phyloP scores from a whole-genome alignment of 2,113 vertebrate genomes.

The Isurus oxyrinchus region DNA sequence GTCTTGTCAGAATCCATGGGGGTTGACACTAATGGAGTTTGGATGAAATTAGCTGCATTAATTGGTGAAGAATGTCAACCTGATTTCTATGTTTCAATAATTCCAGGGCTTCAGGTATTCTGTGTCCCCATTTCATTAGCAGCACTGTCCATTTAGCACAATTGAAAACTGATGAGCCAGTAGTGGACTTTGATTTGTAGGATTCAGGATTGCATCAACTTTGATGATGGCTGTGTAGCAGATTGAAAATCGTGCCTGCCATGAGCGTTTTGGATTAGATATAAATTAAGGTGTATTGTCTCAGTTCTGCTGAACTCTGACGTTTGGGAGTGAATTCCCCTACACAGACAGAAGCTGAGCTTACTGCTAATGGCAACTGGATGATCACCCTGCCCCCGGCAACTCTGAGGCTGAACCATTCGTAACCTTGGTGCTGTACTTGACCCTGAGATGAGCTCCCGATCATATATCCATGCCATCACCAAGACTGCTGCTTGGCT shows the following conservation, averaged over 20 bases:
- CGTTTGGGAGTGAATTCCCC: background rate
- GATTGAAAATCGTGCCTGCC: background rate
- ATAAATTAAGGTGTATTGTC: background rate
- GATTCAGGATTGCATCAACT: background rate
- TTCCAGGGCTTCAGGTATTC: background rate
- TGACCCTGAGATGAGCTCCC: no score
- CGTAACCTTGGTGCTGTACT: no score
- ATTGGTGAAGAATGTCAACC: background rate
- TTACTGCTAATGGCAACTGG: background rate
- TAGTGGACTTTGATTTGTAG: background rate
- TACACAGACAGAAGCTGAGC: background rate
- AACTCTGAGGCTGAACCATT: no score
- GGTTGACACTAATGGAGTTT: slow-evolving; percentile 29
- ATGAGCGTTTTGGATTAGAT: background rate
- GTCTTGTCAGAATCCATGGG: background rate
- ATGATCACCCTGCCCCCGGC: background rate
- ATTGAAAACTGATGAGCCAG: background rate
- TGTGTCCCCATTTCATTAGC: background rate
- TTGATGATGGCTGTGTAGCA: no score
- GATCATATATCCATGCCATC: no score
- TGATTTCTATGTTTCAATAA: slow-evolving; percentile 5
- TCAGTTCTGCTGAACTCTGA: background rate
- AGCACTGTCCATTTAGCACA: background rate
- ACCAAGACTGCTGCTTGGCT: no score
- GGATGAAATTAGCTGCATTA: background rate